Percentiles rank a stretch among this genome's conserved stretches.
These are phyloP conservation scores for Phoenicopterus ruber DNA, from an alignment of 2,113 vertebrate genomes.

Conservation along the genomic window DNA sequence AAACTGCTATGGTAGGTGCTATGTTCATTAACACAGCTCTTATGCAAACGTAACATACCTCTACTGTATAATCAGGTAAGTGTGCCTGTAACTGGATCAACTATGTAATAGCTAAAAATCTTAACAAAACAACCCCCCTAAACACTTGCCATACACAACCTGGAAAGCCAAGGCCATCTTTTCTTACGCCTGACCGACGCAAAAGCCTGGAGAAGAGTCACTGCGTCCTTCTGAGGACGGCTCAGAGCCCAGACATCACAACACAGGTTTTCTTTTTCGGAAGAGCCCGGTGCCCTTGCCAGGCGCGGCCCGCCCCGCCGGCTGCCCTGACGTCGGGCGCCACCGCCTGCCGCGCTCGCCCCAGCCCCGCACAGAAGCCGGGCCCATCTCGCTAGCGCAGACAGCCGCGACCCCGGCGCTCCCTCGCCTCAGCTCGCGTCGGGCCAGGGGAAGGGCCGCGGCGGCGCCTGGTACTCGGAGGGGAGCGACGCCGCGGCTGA, in stretches of 20 bases:
- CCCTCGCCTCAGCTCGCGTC: background rate
- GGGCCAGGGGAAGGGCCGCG: background rate
- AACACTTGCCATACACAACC: fast-evolving
- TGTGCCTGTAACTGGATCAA: fast-evolving
- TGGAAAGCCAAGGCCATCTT: background rate
- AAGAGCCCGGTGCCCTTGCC: background rate
- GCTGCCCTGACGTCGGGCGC: background rate
- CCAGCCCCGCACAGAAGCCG: background rate
- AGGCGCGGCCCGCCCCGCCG: too few relatives aligned
- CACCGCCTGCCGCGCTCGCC: background rate
- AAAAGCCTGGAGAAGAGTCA: background rate
- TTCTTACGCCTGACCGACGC: fast-evolving
- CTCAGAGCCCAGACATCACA: background rate
- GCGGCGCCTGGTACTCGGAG: fast-evolving
- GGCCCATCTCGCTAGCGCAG: background rate
- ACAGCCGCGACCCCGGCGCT: background rate
- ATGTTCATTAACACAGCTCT: too few relatives aligned
- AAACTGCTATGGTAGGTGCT: background rate
- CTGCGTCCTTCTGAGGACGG: background rate
- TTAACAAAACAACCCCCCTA: fast-evolving
- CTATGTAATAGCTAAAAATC: fast-evolving
- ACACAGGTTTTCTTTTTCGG: fast-evolving
- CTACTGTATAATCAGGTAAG: fast-evolving
- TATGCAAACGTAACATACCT: fast-evolving
- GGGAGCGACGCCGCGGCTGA: background rate